These are phyloP conservation scores for Cantharis rufa DNA, from an alignment of 2,888 invertebrate genomes.

Conservation along the genomic window DNA sequence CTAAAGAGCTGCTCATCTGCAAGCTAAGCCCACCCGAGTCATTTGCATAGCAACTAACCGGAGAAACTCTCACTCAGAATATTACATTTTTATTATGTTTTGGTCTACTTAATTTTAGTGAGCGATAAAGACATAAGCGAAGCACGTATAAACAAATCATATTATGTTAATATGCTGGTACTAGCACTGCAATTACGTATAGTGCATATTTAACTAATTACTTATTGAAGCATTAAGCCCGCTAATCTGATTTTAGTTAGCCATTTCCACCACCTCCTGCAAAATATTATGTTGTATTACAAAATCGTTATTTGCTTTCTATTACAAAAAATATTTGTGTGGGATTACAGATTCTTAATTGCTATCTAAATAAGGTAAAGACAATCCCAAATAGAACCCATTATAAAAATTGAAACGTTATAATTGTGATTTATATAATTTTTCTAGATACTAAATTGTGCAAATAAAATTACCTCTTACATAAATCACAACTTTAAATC, in stretches of 20 bases:
- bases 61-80: slow-evolving; percentile 19
- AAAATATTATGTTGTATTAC: not conserved
- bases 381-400: not conserved
- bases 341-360: not conserved
- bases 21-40: slow-evolving; percentile 28
- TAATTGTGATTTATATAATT: not conserved
- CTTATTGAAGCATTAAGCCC: slow-evolving; percentile 17
- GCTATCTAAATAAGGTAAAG: slow-evolving; percentile 1
- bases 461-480: slow-evolving; percentile 2
- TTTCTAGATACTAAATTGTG: not conserved
- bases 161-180: slow-evolving; percentile 14
- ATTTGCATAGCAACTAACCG: slow-evolving; percentile 35
- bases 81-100: slow-evolving; percentile 28
- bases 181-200: slow-evolving; percentile 14
- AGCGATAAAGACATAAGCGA: slow-evolving; percentile 17
- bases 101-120: slow-evolving; percentile 29
- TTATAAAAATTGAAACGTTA: not conserved
- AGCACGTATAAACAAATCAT: slow-evolving; percentile 12
- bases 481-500: not conserved
- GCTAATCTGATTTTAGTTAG: slow-evolving; percentile 16
- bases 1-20: slow-evolving; percentile 25
- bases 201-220: slow-evolving; percentile 24
- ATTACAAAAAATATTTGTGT: not conserved
- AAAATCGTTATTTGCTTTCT: not conserved
- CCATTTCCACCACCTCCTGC: not conserved